Base-by-base conservation (phyloP, 2,113 vertebrate genomes). In the Stegastes partitus region DNA sequence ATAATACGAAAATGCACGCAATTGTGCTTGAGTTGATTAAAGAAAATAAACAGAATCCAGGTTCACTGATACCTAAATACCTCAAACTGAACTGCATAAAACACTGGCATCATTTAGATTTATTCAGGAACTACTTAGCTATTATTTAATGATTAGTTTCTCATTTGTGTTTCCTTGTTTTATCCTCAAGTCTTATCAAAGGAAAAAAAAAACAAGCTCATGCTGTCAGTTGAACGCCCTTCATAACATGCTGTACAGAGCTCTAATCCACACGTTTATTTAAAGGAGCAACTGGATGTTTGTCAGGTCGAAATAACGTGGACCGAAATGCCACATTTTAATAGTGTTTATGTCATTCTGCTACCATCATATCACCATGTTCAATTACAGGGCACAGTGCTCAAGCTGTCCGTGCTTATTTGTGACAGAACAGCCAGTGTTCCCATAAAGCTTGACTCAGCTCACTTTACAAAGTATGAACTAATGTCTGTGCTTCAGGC, bases 401-500 rank as follows among this genome's bases (percentile, higher is more conserved):
- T 85, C 64, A 58, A 26, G 57, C 69, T 71, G 15, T 66, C 69
- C 21, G 47, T 63, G 58, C 62, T 49, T 63, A 50, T 59, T 53
- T 68, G 16, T 34, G n/a, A 59, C 31, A 79, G 21, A 82, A 76
- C 58, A 68, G 37, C 53, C 25, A 39, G 15, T 7, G 39, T 82
- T 84, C 71, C 72, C 75, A 74, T 85, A 68, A 68, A 47, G 67
- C 50, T 64, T 74, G 16, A 5, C 44, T 74, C 76, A 31, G 42
- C 44, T 70, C 74, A 63, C 42, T 84, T 75, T 64, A 44, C 71
- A 31, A 22, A 57, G 54, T 78, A 56, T 65, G 61, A 79, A 75
- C 54, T 47, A 85, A 77, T 68, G 69, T 83, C 63, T 71, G 28
- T 39, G 50, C 26, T 49, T 22, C 42, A 73, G 66, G 45, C 59